Evolutionary conservation across 2,113 vertebrate species (phyloP), one percentile per base, ranked within the genome.

Genomic region (Jaculus jaculus): DNA sequence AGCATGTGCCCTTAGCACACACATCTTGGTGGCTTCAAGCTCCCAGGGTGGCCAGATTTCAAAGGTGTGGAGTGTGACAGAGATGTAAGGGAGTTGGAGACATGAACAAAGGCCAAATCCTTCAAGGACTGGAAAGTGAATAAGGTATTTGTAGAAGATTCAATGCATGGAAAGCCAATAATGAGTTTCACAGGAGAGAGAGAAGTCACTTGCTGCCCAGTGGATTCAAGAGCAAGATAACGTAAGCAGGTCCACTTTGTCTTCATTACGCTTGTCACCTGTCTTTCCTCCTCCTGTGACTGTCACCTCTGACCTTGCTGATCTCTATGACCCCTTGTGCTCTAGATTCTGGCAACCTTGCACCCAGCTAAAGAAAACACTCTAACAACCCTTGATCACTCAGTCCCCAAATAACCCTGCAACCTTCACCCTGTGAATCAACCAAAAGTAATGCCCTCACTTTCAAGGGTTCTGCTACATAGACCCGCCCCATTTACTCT

Each of bases 91-190:
- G 11, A 18, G 39, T 80, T 39, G 74, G 47, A 90, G n/a, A 84
- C 60, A 81, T 7, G 82, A 92, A 79, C 37, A 90, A 74, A 20
- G 34, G 37, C 34, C 66, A 82, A 16, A 86, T 87, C 77, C 82
- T 58, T 82, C 37, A 3, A 30, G 81, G 61, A 69, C 20, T 18
- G 34, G 24, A 89, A 84, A 95, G 24, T 30, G 72, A n/a, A 5
- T 61, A 79, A 92, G 51, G 34, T 73, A 80, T 34, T 30, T n/a
- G 15, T 51, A 37, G 89, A 87, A n/a, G 92, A 86, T 34, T 83
- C 87, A 72, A 77, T 60, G 77, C 30, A 84, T 68, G 34, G 58
- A 77, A 85, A 85, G 16, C 9, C 9, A 32, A 74, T 32, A 74
- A 83, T 60, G 60, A 42, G 79, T 28, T 26, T n/a, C 66, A 74